Evolutionary conservation across 2,113 vertebrate genomes (phyloP).

Genomic region (Dipodomys stephensi): DNA sequence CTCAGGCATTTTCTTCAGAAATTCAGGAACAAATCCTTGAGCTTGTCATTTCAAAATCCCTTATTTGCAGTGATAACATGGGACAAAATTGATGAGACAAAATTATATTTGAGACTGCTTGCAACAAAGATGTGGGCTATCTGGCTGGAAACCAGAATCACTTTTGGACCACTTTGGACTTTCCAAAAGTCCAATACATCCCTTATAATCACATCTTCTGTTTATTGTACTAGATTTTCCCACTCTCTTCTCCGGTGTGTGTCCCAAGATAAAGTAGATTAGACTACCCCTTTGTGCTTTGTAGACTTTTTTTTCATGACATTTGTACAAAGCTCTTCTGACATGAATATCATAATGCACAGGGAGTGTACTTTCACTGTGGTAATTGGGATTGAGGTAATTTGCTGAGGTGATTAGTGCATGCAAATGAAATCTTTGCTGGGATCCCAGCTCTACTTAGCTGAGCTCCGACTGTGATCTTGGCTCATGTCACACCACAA

Average conservation of each 20-base stretch:
- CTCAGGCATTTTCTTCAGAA: not conserved
- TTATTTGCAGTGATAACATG: not conserved
- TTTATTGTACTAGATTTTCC: not conserved
- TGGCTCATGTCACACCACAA: not conserved
- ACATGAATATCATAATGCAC: not conserved
- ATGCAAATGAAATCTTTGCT: not conserved
- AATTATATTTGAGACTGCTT: not conserved
- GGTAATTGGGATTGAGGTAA: not conserved
- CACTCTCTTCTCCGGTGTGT: not conserved
- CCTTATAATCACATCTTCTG: not conserved
- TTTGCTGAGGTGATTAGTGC: not conserved
- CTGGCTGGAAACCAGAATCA: not conserved
- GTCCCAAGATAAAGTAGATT: not conserved
- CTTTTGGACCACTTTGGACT: not conserved
- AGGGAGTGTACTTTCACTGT: not conserved
- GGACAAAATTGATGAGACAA: not conserved
- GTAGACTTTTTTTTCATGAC: not conserved
- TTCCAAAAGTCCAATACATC: not conserved
- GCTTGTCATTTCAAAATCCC: not conserved
- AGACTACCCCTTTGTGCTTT: not conserved
- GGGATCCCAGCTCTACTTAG: not conserved
- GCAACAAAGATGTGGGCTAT: not conserved
- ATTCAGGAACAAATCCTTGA: conserved; percentile 16
- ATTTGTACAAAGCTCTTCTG: not conserved
- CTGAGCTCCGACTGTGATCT: not conserved